These are phyloP conservation scores for Gallinago paraguaiae DNA, from an alignment of 2,113 vertebrate species.

Conservation along the genomic window DNA sequence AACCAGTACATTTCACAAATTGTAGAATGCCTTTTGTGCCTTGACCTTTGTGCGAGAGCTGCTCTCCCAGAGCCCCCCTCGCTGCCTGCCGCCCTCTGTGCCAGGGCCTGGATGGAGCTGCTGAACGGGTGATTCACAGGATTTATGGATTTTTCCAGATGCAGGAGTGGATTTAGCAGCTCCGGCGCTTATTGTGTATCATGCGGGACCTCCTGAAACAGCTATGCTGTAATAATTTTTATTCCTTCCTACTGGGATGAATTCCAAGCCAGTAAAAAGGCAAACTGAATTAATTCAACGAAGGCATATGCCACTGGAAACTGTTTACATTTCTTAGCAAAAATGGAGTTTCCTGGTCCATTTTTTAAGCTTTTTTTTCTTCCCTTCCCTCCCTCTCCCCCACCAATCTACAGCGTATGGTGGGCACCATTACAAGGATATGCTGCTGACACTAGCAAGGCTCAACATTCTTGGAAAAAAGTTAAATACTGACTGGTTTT, in stretches of 20 bases:
- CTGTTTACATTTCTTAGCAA: constrained; percentile 74
- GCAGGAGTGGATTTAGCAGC: neutral
- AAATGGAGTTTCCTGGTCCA: constrained; percentile 60
- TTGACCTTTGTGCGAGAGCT: neutral
- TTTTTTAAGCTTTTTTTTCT: constrained; percentile 44
- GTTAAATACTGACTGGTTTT: neutral
- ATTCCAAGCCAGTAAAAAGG: constrained; percentile 84
- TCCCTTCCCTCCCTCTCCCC: neutral
- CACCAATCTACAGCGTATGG: constrained; percentile 15
- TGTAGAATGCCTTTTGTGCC: neutral
- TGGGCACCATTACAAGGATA: constrained; percentile 18
- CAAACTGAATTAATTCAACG: constrained; percentile 83
- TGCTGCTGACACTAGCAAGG: neutral
- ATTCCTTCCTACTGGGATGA: constrained; percentile 79
- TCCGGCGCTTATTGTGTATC: constrained; percentile 8
- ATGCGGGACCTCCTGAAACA: constrained; percentile 50
- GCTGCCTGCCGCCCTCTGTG: neutral
- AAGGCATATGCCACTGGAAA: constrained; percentile 83
- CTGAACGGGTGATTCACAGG: neutral
- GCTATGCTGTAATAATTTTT: constrained; percentile 75
- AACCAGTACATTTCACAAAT: neutral
- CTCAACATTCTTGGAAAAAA: neutral
- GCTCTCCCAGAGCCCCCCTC: neutral
- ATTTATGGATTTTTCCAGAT: neutral
- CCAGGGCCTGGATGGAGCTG: neutral